Evolutionary conservation across 1,140 invertebrate genomes (phyloP), one percentile per base, ranked within the genome.

Genomic region (Neodiprion pinetum): DNA sequence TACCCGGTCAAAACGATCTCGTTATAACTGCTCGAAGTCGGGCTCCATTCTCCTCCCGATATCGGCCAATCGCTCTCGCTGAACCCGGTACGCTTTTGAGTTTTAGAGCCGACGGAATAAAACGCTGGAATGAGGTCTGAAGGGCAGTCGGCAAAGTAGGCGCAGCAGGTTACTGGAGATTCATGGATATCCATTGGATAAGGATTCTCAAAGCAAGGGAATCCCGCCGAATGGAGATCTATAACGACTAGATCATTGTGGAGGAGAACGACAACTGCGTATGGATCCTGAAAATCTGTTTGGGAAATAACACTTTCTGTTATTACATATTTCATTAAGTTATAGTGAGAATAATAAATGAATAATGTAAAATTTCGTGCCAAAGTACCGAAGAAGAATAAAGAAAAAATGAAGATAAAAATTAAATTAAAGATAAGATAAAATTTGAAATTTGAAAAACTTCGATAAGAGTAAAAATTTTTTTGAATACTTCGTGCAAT

Each of bases 181-280:
- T 99, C 98, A 89, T 99, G 98, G 78, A 99, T 92, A 89, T 99
- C 98, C 97, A 99, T 99, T 66, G 98, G 96, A 91, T 99, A 99
- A 67, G 98, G 99, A 91, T 99, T 99, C 89, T 99, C 97, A 90
- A 99, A 98, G 89, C 97, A 98, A 14, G 98, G 98, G 90, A 99
- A 99, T 83, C 98, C 98, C 69, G 94, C 92, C 66, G 96, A 95
- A 84, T 95, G 92, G 80, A 99, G 92, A 90, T 99, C 98, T 86
- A 99, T 97, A 78, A 99, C 95, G 82, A 99, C 97, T 83, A 99
- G 91, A 90, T 99, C 98, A 91, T 98, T 98, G 89, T 98, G 96
- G 78, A 99, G 92, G 75, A 99, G 91, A 80, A 99, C 98, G 80
- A 99, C 96, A 84, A 99, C 96, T 79, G 96, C 97, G 89, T 98